Percentiles rank a stretch among this genome's conserved stretches.
Conservation (phyloP, 1,140 invertebrate genomes). For the Stegodyphus mimosarum region DNA sequence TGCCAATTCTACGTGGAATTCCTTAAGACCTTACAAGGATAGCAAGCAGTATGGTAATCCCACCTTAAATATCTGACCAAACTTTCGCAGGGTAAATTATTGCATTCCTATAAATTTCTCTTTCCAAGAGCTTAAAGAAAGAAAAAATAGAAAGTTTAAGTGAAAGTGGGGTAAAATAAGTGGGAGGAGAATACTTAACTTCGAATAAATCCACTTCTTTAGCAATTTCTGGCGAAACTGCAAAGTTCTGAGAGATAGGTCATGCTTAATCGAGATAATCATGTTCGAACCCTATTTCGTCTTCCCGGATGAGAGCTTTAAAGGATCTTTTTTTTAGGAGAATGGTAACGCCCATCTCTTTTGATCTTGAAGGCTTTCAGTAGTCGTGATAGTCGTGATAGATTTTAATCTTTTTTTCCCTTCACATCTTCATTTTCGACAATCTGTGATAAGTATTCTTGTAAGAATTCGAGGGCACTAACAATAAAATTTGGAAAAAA, state of each 20-base stretch:
- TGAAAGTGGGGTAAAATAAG: neutral
- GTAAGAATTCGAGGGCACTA: too few relatives aligned
- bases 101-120: constrained; percentile 8
- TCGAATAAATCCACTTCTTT: constrained; percentile 21
- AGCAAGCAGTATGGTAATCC: too few relatives aligned
- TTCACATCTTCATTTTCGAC: neutral
- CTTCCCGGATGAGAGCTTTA: neutral
- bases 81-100: neutral
- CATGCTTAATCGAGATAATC: constrained; percentile 27
- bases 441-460: too few relatives aligned
- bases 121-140: too few relatives aligned
- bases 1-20: too few relatives aligned
- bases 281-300: neutral
- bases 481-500: too few relatives aligned
- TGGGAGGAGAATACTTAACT: neutral
- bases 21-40: too few relatives aligned
- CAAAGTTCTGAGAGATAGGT: constrained; percentile 19
- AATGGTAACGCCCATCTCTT: neutral
- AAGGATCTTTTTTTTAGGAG: neutral
- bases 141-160: neutral
- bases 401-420: neutral
- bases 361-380: neutral
- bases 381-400: neutral
- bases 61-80: too few relatives aligned
- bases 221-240: neutral